A percentile compares a stretch with the other conserved stretches of the same genome.
phyloP scores from a whole-genome alignment of 37 sponge, comb jelly and placozoan species.

The Sycon ciliatum region DNA sequence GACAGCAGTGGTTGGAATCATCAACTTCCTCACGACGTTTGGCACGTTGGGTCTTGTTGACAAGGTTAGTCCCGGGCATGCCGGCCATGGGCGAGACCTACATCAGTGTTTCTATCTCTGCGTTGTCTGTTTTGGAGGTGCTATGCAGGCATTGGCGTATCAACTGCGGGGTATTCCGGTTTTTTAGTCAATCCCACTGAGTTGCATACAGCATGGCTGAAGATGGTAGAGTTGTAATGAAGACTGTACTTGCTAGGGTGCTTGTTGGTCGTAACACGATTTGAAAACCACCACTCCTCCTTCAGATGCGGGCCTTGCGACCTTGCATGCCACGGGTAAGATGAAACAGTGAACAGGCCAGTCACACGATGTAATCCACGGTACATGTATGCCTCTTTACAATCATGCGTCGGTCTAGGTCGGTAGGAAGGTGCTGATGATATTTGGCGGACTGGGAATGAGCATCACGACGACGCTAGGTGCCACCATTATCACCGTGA shows the following conservation, averaged over 20 bases:
- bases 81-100: background rate
- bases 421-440: constrained; percentile 55
- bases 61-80: constrained; percentile 29
- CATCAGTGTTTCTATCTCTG: background rate
- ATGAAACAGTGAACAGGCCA: no score
- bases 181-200: no score
- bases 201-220: no score
- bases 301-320: no score
- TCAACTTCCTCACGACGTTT: constrained; percentile 61
- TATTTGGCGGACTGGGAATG: constrained; percentile 54
- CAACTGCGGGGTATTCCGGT: no score
- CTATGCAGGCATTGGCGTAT: no score
- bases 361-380: no score
- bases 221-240: no score
- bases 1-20: constrained; percentile 54
- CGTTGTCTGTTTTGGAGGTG: background rate
- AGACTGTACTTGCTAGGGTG: no score
- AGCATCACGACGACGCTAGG: constrained; percentile 22
- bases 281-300: no score
- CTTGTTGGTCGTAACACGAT: no score
- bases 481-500: constrained; percentile 28
- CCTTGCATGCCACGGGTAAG: no score
- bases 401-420: constrained; percentile 16
- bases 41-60: constrained; percentile 46
- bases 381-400: background rate